Evolutionary conservation across 2,113 vertebrate genomes (phyloP).

Genomic region (Epinephelus lanceolatus): DNA sequence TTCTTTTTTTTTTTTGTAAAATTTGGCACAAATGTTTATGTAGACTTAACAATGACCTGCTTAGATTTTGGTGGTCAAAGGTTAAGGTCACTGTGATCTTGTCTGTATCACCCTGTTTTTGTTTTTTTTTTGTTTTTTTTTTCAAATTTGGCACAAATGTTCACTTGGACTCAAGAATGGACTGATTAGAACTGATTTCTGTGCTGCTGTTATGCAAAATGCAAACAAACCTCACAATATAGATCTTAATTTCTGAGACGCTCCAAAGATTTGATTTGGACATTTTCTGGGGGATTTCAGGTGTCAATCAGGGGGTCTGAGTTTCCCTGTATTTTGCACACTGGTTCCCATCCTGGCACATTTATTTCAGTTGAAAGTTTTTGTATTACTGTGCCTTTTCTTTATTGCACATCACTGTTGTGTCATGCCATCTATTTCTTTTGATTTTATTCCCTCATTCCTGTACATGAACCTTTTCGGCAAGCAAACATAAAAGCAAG

Average conservation of each 20-base stretch:
- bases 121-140: too few species aligned
- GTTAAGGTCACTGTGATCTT: too few species aligned
- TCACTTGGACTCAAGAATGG: too few species aligned
- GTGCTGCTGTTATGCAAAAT: not conserved
- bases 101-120: too few species aligned
- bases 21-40: too few species aligned
- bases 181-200: not conserved
- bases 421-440: not conserved
- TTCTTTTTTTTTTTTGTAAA: too few species aligned
- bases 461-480: not conserved
- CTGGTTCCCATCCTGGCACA: constrained; percentile 47
- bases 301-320: not conserved
- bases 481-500: constrained; percentile 15
- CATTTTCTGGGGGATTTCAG: not conserved
- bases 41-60: too few species aligned
- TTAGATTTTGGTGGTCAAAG: too few species aligned
- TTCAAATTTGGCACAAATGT: too few species aligned
- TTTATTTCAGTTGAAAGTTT: constrained; percentile 13
- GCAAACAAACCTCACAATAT: not conserved
- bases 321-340: constrained; percentile 1
- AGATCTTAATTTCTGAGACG: not conserved
- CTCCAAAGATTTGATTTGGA: too few species aligned
- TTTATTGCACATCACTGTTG: constrained; percentile 62
- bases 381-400: constrained; percentile 57
- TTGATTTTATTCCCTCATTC: not conserved